phyloP scores from a whole-genome alignment of 1,140 invertebrate species.

The Trichonephila clavipes region DNA sequence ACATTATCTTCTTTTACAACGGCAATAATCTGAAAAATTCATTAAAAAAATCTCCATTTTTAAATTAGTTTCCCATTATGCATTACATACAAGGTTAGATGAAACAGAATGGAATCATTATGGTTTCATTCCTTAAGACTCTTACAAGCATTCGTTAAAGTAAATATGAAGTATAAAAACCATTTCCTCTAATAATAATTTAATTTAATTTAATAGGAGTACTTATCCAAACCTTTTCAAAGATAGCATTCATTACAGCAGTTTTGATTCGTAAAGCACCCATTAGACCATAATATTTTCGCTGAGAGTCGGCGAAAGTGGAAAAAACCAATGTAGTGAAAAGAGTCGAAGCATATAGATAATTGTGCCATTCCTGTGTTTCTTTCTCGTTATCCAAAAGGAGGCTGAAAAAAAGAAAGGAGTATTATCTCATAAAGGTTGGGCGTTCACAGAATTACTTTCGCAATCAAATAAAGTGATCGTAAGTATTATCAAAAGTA shows the following conservation, averaged over 20 bases:
- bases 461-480: slow-evolving; percentile 43
- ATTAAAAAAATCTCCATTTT: background rate
- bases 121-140: background rate
- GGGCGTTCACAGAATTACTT: slow-evolving; percentile 19
- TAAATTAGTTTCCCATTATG: slow-evolving; percentile 26
- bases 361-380: slow-evolving; percentile 68
- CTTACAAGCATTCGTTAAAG: slow-evolving; percentile 9
- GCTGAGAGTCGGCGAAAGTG: slow-evolving; percentile 58
- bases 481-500: slow-evolving; percentile 41
- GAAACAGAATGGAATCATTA: background rate
- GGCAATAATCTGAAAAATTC: background rate
- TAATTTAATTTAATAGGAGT: slow-evolving; percentile 20
- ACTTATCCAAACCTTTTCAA: slow-evolving; percentile 57
- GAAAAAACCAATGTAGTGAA: slow-evolving; percentile 58
- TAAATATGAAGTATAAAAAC: slow-evolving; percentile 12
- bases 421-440: slow-evolving; percentile 40
- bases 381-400: slow-evolving; percentile 49
- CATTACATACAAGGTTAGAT: background rate
- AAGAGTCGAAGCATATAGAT: slow-evolving; percentile 39
- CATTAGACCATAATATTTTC: slow-evolving; percentile 69
- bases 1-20: background rate
- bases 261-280: slow-evolving; percentile 68
- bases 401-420: slow-evolving; percentile 22
- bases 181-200: slow-evolving; percentile 19
- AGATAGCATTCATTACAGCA: slow-evolving; percentile 66